phyloP scores from a whole-genome alignment of 2,888 invertebrate genomes.

The Hecatera dysodea region DNA sequence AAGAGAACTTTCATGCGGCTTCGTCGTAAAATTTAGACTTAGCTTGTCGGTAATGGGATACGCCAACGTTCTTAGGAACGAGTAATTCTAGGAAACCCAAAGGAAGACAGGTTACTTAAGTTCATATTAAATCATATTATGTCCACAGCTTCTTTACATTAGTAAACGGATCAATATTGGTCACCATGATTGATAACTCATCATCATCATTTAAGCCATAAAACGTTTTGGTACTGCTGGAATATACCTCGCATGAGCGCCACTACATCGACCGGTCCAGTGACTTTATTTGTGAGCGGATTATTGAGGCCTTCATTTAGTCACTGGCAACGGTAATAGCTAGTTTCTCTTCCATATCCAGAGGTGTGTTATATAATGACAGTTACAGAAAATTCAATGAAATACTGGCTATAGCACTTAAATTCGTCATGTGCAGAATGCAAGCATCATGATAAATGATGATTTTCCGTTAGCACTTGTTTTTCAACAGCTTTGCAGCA shows the following conservation, averaged over 20 bases:
- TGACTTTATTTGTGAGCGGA: neutral
- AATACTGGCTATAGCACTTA: too few species aligned
- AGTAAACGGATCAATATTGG: neutral
- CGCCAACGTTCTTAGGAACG: slow-evolving; percentile 18
- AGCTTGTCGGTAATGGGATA: slow-evolving; percentile 33
- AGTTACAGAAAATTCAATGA: too few species aligned
- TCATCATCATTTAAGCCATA: neutral
- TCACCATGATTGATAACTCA: neutral
- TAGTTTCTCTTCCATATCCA: too few species aligned
- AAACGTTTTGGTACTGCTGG: neutral
- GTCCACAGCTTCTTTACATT: neutral
- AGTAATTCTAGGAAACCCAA: slow-evolving; percentile 7
- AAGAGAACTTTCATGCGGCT: slow-evolving; percentile 29
- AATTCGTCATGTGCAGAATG: too few species aligned
- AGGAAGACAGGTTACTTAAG: slow-evolving; percentile 16
- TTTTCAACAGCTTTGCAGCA: neutral
- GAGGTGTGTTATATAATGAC: too few species aligned
- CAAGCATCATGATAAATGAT: neutral
- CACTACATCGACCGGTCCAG: neutral
- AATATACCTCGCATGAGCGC: neutral
- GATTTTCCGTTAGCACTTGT: neutral
- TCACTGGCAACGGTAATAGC: too few species aligned
- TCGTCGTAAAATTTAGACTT: slow-evolving; percentile 31
- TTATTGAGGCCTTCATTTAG: neutral
- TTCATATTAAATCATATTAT: slow-evolving; percentile 2